Evolutionary conservation across 2,113 vertebrate species (phyloP), one percentile per base, ranked within the genome.

Genomic region (Hemicordylus capensis): DNA sequence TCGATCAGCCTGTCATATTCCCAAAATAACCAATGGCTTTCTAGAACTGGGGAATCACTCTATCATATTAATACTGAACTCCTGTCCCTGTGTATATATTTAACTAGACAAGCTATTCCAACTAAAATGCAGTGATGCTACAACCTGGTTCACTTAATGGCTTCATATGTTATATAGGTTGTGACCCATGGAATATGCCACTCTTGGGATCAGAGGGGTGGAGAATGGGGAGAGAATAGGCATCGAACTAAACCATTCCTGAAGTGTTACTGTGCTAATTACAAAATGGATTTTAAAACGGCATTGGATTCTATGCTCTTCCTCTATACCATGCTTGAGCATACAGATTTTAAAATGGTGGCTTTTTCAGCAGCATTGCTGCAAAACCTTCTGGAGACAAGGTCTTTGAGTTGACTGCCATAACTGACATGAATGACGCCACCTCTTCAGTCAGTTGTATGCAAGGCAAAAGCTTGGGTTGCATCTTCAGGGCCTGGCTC

Each of bases 401-500:
- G 46, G 80, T 85, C 82, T 85, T 75, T 88, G 80, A 42, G 20
- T 34, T 80, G 3, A 61, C 82, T 87, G 76, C 39, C 20, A 12
- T 58, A 75, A 42, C 17, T 84, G 56, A 31, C 46, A 5, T 31
- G 6, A 69, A 86, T 73, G 85, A 66, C 6, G 22, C 80, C n/a
- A 86, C 87, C 88, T 89, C 22, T 82, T 81, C 11, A n/a, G 67
- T n/a, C 44, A 4, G 31, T 4, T 58, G 80, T 20, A 63, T 59
- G 48, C n/a, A 66, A 46, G 7, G 61, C 37, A 76, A 70, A 63
- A 39, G 6, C 4, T 31, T 64, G 0, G 51, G 89, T 86, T 91
- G 61, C 88, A 76, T 90, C 80, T 90, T 69, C 20, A 85, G 78
- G 54, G 80, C 66, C 86, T 88, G 83, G 70, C 88, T 91, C 89